Evolutionary conservation across 2,113 vertebrate genomes (phyloP).

Genomic region (Phoxinus phoxinus): DNA sequence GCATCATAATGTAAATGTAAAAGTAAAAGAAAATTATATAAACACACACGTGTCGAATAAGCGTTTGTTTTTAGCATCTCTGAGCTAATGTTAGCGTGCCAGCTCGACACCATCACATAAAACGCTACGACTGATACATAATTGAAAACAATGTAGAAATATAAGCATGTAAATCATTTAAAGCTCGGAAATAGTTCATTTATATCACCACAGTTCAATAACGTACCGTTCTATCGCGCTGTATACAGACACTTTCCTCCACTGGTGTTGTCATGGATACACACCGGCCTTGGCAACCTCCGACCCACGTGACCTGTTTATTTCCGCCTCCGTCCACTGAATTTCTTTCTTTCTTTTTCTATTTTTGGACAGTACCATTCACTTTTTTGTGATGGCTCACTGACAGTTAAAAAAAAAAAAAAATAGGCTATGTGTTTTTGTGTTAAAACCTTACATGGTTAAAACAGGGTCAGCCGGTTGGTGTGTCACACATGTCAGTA

Average conservation of each 20-base stretch:
- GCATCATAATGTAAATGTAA: not conserved
- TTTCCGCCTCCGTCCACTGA: slow-evolving; percentile 23
- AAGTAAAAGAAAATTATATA: not conserved
- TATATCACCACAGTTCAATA: not conserved
- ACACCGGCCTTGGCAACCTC: slow-evolving; percentile 44
- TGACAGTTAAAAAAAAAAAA: not conserved
- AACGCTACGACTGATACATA: not conserved
- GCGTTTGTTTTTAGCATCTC: slow-evolving; percentile 34
- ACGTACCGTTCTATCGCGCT: not conserved
- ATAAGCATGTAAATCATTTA: not conserved
- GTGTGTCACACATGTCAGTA: not conserved
- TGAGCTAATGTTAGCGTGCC: slow-evolving; percentile 24
- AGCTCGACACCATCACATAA: not conserved
- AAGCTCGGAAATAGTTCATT: not conserved
- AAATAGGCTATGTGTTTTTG: not conserved
- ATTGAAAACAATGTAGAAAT: not conserved
- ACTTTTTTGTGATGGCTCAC: not conserved
- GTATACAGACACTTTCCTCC: slow-evolving; percentile 20
- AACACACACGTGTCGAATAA: not conserved
- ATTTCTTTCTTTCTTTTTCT: not conserved
- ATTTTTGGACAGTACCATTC: not conserved
- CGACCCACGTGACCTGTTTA: slow-evolving; percentile 42
- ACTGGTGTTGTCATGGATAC: slow-evolving; percentile 58
- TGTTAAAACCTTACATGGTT: not conserved
- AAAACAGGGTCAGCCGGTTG: slow-evolving; percentile 11